Percentiles rank a stretch among this genome's conserved stretches.
Evolutionary conservation across 1,140 invertebrate species (phyloP).

Genomic region (Cyclina sinensis): DNA sequence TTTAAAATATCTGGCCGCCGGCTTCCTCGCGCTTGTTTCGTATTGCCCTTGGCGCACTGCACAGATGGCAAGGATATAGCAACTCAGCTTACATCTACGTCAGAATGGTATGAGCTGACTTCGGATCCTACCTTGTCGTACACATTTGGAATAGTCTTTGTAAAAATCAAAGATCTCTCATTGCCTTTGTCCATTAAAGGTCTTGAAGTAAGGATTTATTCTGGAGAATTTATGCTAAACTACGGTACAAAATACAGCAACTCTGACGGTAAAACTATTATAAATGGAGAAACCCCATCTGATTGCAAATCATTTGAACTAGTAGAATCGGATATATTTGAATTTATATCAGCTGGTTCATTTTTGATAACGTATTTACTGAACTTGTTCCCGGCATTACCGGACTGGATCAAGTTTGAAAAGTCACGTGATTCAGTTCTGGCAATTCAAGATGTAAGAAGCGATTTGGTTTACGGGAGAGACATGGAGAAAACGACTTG

Average conservation of each 20-base stretch:
- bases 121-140: neutral
- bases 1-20: neutral
- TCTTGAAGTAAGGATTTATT: neutral
- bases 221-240: neutral
- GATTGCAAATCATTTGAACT: constrained; percentile 16
- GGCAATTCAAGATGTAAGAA: neutral
- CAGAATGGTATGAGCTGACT: neutral
- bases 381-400: neutral
- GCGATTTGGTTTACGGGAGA: constrained; percentile 29
- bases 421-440: neutral
- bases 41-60: neutral
- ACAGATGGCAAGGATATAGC: neutral
- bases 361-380: constrained; percentile 4
- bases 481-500: neutral
- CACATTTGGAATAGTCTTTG: constrained; percentile 22
- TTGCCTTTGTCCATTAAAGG: constrained; percentile 10
- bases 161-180: constrained; percentile 3
- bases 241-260: neutral
- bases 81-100: neutral
- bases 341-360: constrained; percentile 25
- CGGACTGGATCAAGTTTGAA: constrained; percentile 5
- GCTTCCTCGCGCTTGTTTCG: constrained; percentile 14
- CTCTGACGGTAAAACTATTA: neutral
- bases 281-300: neutral
- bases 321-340: constrained; percentile 13